phyloP scores from a whole-genome alignment of 2,888 invertebrate genomes.

The Steinernema hermaphroditum region DNA sequence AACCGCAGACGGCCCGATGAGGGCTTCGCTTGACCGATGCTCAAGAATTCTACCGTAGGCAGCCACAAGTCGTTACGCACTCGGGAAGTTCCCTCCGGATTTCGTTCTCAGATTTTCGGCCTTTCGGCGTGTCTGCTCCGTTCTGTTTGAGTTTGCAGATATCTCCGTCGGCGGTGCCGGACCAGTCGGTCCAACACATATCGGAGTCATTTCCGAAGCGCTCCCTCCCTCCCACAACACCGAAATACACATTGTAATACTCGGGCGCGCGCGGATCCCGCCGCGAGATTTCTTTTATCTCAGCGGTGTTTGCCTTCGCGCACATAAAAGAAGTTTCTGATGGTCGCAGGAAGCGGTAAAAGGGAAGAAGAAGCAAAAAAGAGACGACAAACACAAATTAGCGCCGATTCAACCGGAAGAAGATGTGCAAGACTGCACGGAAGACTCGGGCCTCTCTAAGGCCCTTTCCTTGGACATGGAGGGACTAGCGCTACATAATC shows the following conservation, averaged over 20 bases:
- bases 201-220: constrained; percentile 4
- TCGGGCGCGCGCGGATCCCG: background rate
- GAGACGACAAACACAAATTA: constrained; percentile 19
- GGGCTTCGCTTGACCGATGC: background rate
- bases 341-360: background rate
- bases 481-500: no score
- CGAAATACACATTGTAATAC: constrained; percentile 23
- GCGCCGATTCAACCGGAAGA: background rate
- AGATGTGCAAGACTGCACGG: background rate
- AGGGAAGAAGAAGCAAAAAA: constrained; percentile 1
- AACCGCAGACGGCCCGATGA: background rate
- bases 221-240: constrained; percentile 26
- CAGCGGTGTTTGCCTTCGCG: constrained; percentile 17
- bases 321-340: constrained; percentile 8
- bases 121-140: background rate
- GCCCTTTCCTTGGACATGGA: no score
- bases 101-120: background rate
- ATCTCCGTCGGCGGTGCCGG: background rate
- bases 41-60: no score
- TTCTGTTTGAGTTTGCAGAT: background rate
- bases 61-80: background rate
- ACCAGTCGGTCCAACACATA: constrained; percentile 8
- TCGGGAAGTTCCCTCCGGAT: background rate
- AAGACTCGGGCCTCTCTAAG: no score
- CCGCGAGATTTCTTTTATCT: constrained; percentile 25